Base-by-base conservation (phyloP, 2,113 vertebrate genomes). In the Epinephelus cyanopodus region DNA sequence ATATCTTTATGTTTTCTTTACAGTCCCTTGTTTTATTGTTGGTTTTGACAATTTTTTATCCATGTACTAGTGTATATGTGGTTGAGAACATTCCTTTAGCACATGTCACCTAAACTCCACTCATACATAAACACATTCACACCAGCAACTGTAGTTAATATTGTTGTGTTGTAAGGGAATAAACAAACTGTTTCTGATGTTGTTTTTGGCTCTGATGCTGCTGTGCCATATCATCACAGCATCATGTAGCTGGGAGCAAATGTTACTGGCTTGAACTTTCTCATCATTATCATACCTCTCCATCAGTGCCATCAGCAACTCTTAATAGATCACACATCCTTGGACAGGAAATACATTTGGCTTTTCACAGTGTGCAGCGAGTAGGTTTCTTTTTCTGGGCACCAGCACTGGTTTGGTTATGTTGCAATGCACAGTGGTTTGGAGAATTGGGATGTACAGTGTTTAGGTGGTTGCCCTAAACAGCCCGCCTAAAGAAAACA, bases 281-380 rank as follows among this genome's bases (percentile, higher is more conserved):
- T 77, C 27, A 67, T 79, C 54, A 76, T 82, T 88, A 70, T n/a
- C 75, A 83, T 77, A 82, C 70, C 79, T 58, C 25, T 74, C 10
- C 54, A 90, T 90, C 73, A 62, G 56, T 52, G 79, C 86, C 68
- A 73, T 42, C 9, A 70, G 86, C 79, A 60, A 61, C 15, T 68
- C 63, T 61, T 83, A 84, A 82, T 29, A 25, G 61, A 84, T 69
- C 37, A 53, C 53, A 83, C 74, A 66, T 74, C 29, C 54, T 48
- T 72, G 23, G n/a, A 68, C 17, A 67, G 50, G 58, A 25, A 81
- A 50, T 53, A 47, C 1, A 54, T 77, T 45, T 33, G 71, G 33
- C 73, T 72, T 47, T 79, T 66, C 50, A 58, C 33, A 54, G 42
- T 65, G 27, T 77, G 54, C 71, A 85, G 47, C 61, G 63, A 39